Conservation (phyloP, 92 coral and sea anemone genomes). For the Zoanthus sansibaricus region DNA sequence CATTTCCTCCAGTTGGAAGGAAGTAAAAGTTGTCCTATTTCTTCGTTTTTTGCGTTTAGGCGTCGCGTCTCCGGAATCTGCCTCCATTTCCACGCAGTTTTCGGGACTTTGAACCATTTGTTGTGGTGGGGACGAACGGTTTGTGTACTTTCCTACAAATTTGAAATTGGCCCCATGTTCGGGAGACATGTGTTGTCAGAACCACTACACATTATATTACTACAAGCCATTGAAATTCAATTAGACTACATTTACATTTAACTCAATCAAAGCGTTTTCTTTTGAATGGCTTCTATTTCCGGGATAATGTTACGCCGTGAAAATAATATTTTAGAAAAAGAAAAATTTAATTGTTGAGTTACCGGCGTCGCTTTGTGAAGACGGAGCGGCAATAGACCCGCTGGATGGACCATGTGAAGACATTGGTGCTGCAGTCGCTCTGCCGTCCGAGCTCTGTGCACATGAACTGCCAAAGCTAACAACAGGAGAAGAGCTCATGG, state of each 20-base stretch:
- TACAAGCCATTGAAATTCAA: constrained; percentile 67
- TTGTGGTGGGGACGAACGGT: constrained; percentile 57
- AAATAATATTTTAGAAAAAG: constrained; percentile 30
- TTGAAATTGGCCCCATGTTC: constrained; percentile 46
- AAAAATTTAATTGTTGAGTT: constrained; percentile 20
- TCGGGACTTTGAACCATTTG: constrained; percentile 78
- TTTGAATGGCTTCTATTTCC: constrained; percentile 47
- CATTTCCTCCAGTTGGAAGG: constrained; percentile 99
- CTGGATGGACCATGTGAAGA: constrained; percentile 29
- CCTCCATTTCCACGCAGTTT: constrained; percentile 89
- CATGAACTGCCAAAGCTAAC: constrained; percentile 28
- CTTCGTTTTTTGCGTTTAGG: constrained; percentile 98
- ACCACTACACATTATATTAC: constrained; percentile 42
- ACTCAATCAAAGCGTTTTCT: constrained; percentile 58
- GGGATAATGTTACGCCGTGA: constrained; percentile 43
- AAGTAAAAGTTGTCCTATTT: constrained; percentile 96
- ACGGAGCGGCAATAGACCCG: constrained; percentile 20
- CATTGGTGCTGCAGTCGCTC: constrained; percentile 29
- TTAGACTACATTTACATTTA: constrained; percentile 53
- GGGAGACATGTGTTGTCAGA: constrained; percentile 49
- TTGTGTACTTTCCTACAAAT: constrained; percentile 35
- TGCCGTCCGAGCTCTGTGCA: constrained; percentile 61
- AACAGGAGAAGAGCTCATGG: constrained; percentile 53
- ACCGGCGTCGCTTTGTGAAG: constrained; percentile 68
- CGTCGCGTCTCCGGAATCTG: constrained; percentile 77